Evolutionary conservation across 2,113 vertebrate species (phyloP).

Genomic region (Henicopernis longicauda): DNA sequence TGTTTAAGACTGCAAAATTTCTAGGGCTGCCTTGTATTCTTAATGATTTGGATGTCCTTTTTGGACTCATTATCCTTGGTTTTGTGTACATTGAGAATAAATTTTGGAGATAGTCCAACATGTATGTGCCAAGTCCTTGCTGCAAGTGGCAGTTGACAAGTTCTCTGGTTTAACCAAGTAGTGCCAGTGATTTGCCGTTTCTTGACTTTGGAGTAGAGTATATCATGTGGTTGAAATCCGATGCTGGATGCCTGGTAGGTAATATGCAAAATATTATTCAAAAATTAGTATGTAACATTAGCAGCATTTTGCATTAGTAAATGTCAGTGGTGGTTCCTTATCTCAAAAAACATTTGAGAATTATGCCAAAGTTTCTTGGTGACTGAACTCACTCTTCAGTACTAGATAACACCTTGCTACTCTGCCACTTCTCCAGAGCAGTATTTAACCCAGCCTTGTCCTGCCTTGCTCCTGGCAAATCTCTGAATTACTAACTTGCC

Average conservation of each 20-base stretch:
- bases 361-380: not conserved
- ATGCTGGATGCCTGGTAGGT: not conserved
- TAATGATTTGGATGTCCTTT: not conserved
- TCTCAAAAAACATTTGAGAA: not conserved
- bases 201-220: not conserved
- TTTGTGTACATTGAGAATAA: not conserved
- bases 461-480: not conserved
- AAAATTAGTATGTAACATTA: not conserved
- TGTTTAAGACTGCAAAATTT: not conserved
- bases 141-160: not conserved
- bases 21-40: not conserved
- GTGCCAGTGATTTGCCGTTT: not conserved
- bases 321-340: not conserved
- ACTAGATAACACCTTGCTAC: not conserved
- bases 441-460: not conserved
- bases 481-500: not conserved
- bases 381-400: not conserved
- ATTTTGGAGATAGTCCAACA: not conserved
- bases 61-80: not conserved
- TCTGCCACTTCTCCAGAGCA: not conserved
- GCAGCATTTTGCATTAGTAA: not conserved
- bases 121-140: not conserved
- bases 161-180: not conserved
- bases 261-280: not conserved
- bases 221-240: not conserved